Percentiles rank a stretch among this genome's conserved stretches.
Conservation (phyloP, 2,888 invertebrate genomes). For the Dyspetes luteomarginatus region DNA sequence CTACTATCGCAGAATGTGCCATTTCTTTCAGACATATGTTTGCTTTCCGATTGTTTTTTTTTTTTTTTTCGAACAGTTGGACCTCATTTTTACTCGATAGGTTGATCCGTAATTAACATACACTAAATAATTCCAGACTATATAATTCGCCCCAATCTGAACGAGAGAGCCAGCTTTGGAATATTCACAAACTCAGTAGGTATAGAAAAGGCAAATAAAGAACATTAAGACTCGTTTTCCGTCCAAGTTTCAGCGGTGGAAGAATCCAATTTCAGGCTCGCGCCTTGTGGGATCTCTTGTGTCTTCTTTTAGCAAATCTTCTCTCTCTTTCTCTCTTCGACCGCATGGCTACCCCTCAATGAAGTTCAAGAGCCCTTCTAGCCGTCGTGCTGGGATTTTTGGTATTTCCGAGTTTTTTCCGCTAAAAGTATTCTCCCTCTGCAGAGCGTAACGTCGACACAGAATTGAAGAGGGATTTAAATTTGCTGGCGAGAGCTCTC, state of each 20-base stretch:
- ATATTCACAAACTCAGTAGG: not conserved
- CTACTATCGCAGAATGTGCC: too few species aligned
- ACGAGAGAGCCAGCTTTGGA: too few species aligned
- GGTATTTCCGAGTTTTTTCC: conserved; percentile 4
- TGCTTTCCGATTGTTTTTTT: too few species aligned
- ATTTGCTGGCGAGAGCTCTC: conserved; percentile 36
- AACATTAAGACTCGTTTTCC: conserved; percentile 46
- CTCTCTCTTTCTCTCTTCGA: not conserved
- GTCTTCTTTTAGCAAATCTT: conserved; percentile 29
- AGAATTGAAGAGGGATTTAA: conserved; percentile 36
- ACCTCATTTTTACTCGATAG: too few species aligned
- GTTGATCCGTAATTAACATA: too few species aligned
- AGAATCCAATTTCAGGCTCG: conserved; percentile 62
- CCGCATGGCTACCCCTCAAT: conserved; percentile 31
- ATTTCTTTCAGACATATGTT: too few species aligned
- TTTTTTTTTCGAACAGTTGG: too few species aligned
- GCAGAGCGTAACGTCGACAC: conserved; percentile 7
- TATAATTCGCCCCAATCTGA: too few species aligned
- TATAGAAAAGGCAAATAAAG: not conserved
- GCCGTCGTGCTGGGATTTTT: conserved; percentile 12
- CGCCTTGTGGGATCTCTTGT: conserved; percentile 39
- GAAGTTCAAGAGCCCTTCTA: conserved; percentile 48
- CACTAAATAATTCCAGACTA: too few species aligned
- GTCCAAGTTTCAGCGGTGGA: conserved; percentile 53
- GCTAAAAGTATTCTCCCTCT: not conserved